These are phyloP conservation scores for Phyllostomus discolor DNA, from an alignment of 2,113 vertebrate species.

Conservation along the genomic window DNA sequence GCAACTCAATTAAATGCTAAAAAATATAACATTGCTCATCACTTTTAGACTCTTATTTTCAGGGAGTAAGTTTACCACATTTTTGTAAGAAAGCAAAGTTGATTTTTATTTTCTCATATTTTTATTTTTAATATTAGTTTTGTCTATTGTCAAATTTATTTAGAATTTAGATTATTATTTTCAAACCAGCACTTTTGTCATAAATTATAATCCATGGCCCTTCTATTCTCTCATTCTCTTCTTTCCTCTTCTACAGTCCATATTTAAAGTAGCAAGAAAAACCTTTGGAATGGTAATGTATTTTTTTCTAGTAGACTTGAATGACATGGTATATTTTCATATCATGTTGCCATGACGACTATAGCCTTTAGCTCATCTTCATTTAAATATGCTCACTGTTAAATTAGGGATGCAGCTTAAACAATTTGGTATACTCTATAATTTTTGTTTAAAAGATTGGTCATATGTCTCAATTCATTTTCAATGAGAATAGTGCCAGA, in stretches of 20 bases:
- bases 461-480: slow-evolving; percentile 35
- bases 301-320: slow-evolving; percentile 62
- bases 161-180: slow-evolving; percentile 32
- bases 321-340: slow-evolving; percentile 65
- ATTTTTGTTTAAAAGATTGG: slow-evolving; percentile 67
- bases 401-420: slow-evolving; percentile 60
- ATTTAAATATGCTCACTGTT: slow-evolving; percentile 64
- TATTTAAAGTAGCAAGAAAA: slow-evolving; percentile 56
- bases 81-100: background rate
- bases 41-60: background rate
- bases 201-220: background rate
- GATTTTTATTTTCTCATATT: background rate
- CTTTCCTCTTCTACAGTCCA: background rate
- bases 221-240: background rate
- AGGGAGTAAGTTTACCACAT: slow-evolving; percentile 6
- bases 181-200: background rate
- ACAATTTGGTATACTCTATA: slow-evolving; percentile 48
- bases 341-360: slow-evolving; percentile 68
- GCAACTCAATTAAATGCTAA: slow-evolving; percentile 13
- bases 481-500: slow-evolving; percentile 39
- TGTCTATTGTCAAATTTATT: background rate
- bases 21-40: background rate
- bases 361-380: slow-evolving; percentile 52
- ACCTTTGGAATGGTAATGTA: slow-evolving; percentile 46
- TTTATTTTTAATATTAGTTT: slow-evolving; percentile 22